A percentile compares a stretch with the other conserved stretches of the same genome.
Evolutionary conservation across 2,888 invertebrate species (phyloP).

Genomic region (Eilema caniola): DNA sequence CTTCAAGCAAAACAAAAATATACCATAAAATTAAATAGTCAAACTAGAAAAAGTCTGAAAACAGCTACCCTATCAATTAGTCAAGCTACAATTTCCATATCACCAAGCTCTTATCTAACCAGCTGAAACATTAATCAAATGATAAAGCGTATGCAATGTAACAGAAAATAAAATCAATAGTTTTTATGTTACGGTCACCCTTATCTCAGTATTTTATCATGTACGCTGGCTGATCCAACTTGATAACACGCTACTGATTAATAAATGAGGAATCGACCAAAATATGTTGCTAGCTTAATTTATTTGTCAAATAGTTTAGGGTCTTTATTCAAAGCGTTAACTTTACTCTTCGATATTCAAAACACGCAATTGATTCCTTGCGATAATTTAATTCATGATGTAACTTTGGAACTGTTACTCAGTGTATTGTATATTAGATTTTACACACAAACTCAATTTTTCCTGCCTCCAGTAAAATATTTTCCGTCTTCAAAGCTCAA

Average conservation of each 20-base stretch:
- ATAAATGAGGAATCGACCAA: slow-evolving; percentile 58
- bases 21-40: neutral
- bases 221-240: slow-evolving; percentile 63
- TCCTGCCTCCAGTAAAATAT: neutral
- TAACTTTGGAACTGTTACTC: slow-evolving; percentile 33
- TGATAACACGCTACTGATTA: slow-evolving; percentile 81
- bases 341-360: slow-evolving; percentile 36
- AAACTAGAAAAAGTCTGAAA: slow-evolving; percentile 9
- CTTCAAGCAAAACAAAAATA: neutral
- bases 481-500: neutral
- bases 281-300: slow-evolving; percentile 58
- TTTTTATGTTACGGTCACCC: slow-evolving; percentile 67
- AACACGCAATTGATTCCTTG: slow-evolving; percentile 40
- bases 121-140: slow-evolving; percentile 48
- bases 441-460: neutral
- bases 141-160: slow-evolving; percentile 47
- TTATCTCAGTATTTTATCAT: slow-evolving; percentile 77
- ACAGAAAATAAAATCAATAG: slow-evolving; percentile 75
- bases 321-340: slow-evolving; percentile 34
- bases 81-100: slow-evolving; percentile 30
- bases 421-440: slow-evolving; percentile 3
- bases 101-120: slow-evolving; percentile 35
- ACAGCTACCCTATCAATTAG: slow-evolving; percentile 36
- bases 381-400: slow-evolving; percentile 46
- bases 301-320: slow-evolving; percentile 36